Percentiles rank a stretch among this genome's conserved stretches.
Evolutionary conservation across 2,113 vertebrate species (phyloP).

Genomic region (Pluvianellus socialis): DNA sequence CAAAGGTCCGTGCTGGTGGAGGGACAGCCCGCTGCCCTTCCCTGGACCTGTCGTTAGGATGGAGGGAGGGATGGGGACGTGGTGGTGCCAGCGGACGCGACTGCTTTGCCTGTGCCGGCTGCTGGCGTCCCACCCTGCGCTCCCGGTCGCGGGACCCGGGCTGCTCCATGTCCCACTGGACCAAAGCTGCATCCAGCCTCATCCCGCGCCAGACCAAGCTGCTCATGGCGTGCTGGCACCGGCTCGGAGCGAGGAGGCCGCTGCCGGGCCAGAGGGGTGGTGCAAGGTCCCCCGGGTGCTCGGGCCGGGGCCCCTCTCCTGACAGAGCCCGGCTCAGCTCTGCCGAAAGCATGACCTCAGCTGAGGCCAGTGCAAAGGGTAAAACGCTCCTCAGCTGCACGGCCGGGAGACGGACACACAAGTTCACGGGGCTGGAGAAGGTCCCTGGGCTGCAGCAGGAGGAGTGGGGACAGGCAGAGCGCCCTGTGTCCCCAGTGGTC

Average conservation of each 20-base stretch:
- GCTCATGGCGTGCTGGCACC: slow-evolving; percentile 9
- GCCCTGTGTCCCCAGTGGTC: accelerated
- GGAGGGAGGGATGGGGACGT: not conserved
- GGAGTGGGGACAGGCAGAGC: not conserved
- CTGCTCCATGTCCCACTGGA: not conserved
- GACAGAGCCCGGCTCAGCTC: not conserved
- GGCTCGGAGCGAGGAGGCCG: not conserved
- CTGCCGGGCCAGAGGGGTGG: not conserved
- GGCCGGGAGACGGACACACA: not conserved
- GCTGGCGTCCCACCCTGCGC: not conserved
- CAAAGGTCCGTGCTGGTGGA: not conserved
- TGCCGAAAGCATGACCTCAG: slow-evolving; percentile 52
- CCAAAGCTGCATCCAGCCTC: not conserved
- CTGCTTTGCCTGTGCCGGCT: not conserved
- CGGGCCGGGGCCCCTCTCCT: slow-evolving; percentile 1
- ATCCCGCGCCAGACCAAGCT: not conserved
- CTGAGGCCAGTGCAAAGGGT: slow-evolving; percentile 56
- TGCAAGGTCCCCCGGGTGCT: not conserved
- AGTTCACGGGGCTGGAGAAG: not conserved
- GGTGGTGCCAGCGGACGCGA: not conserved
- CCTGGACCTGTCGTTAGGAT: not conserved
- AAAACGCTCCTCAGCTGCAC: not conserved
- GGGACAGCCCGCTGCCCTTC: not conserved
- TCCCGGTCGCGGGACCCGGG: accelerated
- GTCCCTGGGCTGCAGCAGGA: not conserved